Evolutionary conservation across 2,113 vertebrate genomes (phyloP).

Genomic region (Psammodynastes pulverulentus): DNA sequence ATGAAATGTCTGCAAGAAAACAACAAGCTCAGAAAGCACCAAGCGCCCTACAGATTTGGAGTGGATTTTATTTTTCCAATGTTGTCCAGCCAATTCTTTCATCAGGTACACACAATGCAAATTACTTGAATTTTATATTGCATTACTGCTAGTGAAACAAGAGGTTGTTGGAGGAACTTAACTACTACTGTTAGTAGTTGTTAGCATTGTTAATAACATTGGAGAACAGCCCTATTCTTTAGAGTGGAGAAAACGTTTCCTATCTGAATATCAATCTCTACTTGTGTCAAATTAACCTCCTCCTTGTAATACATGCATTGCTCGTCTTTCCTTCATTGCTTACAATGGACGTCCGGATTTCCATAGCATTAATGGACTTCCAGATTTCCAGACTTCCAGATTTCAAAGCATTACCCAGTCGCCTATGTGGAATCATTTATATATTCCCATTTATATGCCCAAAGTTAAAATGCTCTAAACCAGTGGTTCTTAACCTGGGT

Average conservation of each 20-base stretch:
- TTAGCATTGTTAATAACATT: background rate
- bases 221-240: background rate
- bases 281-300: background rate
- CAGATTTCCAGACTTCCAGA: background rate
- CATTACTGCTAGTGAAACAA: background rate
- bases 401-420: background rate
- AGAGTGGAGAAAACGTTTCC: background rate
- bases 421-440: background rate
- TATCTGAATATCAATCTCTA: background rate
- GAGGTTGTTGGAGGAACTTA: background rate
- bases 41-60: background rate
- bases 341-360: background rate
- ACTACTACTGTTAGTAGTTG: background rate
- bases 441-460: background rate
- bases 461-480: background rate
- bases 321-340: background rate
- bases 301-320: background rate
- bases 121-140: background rate
- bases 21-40: background rate
- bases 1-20: background rate
- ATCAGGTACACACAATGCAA: background rate
- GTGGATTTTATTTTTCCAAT: background rate
- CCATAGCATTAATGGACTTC: background rate
- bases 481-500: no score
- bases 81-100: background rate